Evolutionary conservation across 2,888 invertebrate species (phyloP), one percentile per base, ranked within the genome.

Genomic region (Caenorhabditis drosophilae): DNA sequence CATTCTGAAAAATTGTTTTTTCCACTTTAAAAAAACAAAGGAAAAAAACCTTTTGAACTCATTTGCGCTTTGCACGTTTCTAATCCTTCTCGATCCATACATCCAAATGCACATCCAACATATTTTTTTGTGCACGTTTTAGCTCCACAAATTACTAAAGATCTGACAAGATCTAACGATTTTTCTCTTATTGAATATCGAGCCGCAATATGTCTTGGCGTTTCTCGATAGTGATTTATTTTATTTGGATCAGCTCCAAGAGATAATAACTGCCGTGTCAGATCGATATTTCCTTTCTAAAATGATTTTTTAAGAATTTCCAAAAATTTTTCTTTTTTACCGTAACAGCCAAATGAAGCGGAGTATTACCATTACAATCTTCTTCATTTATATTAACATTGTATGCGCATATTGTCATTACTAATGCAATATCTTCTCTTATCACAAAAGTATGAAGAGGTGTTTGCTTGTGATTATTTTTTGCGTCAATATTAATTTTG

Each of bases 201-300:
- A 4, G 82, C 79, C 4, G 84, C 85, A 45, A 85, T 47, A 75
- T 86, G 86, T 49, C 86, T 73, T 1, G 86, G 81, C n/a, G 84
- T 83, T 27, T 84, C 83, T 4, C 79, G 79, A 36, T 79, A 74
- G 9, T 63, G 62, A 67, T 86, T 86, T 27, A 58, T 58, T 11
- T 77, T 59, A 68, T 86, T 85, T 4, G 85, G 82, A 66, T 86
- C 81, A 11, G 85, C 84, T 26, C 86, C 86, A 74, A 86, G 84
- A 52, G 85, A 85, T 26, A 86, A 78, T 60, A 85, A 79, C 22
- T 83, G 76, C 48, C 84, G 71, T 6, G 85, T 84, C 42, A 86
- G 64, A 31, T 84, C 83, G 64, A 79, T 45, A 51, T 71, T 74
- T n/a, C 67, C 70, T 31, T 72, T 67, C 64, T 63, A 31, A 40